These are phyloP conservation scores for Ptyas mucosa DNA, from an alignment of 2,113 vertebrate species.

Conservation along the genomic window DNA sequence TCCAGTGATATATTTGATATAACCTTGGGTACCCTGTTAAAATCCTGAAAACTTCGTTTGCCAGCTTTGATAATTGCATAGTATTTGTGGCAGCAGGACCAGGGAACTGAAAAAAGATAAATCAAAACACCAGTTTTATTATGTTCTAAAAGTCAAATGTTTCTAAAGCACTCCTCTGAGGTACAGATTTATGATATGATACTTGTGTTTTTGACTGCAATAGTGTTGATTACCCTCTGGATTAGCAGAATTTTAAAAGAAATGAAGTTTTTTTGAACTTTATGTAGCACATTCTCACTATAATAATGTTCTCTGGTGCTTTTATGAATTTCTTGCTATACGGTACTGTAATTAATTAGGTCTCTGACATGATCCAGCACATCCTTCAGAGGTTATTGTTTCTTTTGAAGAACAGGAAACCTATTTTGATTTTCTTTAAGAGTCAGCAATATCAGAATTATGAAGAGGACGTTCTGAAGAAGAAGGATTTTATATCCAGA, in stretches of 20 bases:
- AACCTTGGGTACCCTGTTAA: not conserved
- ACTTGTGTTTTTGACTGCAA: not conserved
- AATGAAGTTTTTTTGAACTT: not conserved
- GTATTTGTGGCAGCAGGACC: not conserved
- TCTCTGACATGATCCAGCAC: not conserved
- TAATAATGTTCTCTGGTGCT: not conserved
- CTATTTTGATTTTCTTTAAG: not conserved
- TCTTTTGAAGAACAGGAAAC: not conserved
- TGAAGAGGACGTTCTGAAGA: not conserved
- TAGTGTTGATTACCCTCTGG: not conserved
- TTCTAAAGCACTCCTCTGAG: not conserved
- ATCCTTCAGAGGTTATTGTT: not conserved
- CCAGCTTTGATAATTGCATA: not conserved
- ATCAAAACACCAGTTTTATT: slow-evolving; percentile 1
- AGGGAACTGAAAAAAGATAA: not conserved
- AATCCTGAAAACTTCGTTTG: not conserved
- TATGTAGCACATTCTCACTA: not conserved
- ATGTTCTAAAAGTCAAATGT: not conserved
- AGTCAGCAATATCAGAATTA: not conserved
- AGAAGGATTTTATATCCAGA: not conserved
- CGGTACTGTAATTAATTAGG: not conserved
- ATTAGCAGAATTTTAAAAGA: not conserved
- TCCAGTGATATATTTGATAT: not conserved
- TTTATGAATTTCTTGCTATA: not conserved
- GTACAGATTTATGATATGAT: slow-evolving; percentile 3